phyloP scores from a whole-genome alignment of 64 coral and sea anemone genomes.

The Montipora foliosa region DNA sequence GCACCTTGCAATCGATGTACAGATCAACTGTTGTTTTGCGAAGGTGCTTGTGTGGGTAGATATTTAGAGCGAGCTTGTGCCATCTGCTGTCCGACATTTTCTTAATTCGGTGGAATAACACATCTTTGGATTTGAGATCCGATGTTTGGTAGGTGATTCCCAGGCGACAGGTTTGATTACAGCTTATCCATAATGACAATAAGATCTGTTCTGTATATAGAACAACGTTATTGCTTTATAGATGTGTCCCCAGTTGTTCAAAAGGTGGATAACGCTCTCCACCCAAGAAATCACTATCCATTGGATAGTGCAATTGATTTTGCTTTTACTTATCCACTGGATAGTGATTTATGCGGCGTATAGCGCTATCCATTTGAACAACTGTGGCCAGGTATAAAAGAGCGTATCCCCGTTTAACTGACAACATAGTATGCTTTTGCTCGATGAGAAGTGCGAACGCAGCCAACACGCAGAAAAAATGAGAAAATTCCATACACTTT shows the following conservation, averaged over 20 bases:
- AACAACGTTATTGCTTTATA: neutral
- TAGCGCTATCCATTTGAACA: too few species aligned
- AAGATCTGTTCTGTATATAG: slow-evolving; percentile 24
- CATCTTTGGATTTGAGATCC: neutral
- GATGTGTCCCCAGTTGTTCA: neutral
- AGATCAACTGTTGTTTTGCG: slow-evolving; percentile 37
- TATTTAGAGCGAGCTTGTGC: slow-evolving; percentile 56
- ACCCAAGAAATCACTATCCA: too few species aligned
- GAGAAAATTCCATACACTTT: too few species aligned
- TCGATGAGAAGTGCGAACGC: too few species aligned
- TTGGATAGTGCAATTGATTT: too few species aligned
- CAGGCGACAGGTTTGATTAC: slow-evolving; percentile 56
- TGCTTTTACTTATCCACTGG: too few species aligned
- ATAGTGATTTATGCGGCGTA: too few species aligned
- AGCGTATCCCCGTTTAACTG: too few species aligned
- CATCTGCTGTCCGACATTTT: slow-evolving; percentile 52
- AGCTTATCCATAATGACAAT: slow-evolving; percentile 40
- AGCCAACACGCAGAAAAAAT: too few species aligned
- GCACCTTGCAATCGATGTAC: slow-evolving; percentile 53
- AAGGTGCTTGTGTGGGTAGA: slow-evolving; percentile 29
- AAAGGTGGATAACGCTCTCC: neutral
- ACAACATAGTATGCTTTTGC: too few species aligned
- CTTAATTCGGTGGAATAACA: slow-evolving; percentile 24
- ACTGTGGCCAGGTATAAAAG: too few species aligned
- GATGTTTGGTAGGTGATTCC: slow-evolving; percentile 59